Evolutionary conservation across 2,888 invertebrate species (phyloP), one percentile per base, ranked within the genome.

Genomic region (Anagyrus pseudococci): DNA sequence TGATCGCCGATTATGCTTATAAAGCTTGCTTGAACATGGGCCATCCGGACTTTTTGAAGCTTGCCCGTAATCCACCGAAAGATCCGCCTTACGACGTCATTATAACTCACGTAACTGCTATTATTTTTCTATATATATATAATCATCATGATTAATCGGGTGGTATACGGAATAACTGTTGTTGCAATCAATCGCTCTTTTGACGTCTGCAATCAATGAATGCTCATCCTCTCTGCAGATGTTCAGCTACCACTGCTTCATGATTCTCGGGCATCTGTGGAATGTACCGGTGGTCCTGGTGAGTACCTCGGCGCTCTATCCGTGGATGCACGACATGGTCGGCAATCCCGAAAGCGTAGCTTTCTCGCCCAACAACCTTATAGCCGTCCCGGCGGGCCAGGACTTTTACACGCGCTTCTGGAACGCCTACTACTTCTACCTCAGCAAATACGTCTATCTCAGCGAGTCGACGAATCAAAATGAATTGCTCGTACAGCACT

Each of bases 51-150:
- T 68, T 77, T 47, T 70, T 73, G 6, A 56, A 70, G 1, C 63
- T 77, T 4, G 68, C 73, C 3, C 62, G 63, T 29, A 72, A 76
- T 67, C 73, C 73, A 20, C 73, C 73, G 1, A 70, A 61, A 0
- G 66, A 74, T 67, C 73, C 73, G 23, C 71, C 73, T 0, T 77
- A 77, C 44, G 75, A 78, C 64, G 19, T 75, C 2, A 52, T 77
- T 1, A 69, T 78, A 40, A 69, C 67, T 0, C 75, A 78, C 70
- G 75, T 76, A 58, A 62, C 13, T 33, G 33, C 6, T 33, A 8
- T 13, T 33, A 33, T 33, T 33, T 6, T 58, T 62, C 13, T 33
- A 33, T 33, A 13, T 33, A 33, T 33, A 33, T 6, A 33, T 33
- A n/a, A n/a, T n/a, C n/a, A n/a, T n/a, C n/a, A n/a, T n/a, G n/a